Percentiles rank a stretch among this genome's conserved stretches.
phyloP scores from a whole-genome alignment of 2,113 vertebrate species.

The Anoplopoma fimbria region DNA sequence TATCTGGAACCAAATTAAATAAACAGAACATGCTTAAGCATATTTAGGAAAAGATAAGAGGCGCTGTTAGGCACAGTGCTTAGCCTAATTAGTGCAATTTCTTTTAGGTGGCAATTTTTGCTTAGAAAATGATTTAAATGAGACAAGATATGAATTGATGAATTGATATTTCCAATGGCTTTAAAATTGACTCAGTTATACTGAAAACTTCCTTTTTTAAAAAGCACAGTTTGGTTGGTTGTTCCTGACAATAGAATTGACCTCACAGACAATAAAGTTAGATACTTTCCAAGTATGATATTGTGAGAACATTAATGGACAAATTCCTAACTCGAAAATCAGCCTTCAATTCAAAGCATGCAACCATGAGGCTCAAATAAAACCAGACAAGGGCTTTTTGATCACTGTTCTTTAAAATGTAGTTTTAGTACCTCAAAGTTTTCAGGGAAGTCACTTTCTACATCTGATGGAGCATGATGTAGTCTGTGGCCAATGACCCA shows the following conservation, averaged over 20 bases:
- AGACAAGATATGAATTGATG: not conserved
- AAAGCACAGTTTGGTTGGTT: not conserved
- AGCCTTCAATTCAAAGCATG: not conserved
- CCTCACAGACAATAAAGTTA: not conserved
- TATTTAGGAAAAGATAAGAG: not conserved
- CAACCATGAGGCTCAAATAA: slow-evolving; percentile 4
- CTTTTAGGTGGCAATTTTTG: not conserved
- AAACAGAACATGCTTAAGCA: not conserved
- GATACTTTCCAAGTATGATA: not conserved
- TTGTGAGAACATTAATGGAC: slow-evolving; percentile 3
- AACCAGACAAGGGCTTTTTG: not conserved
- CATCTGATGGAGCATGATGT: slow-evolving; percentile 54
- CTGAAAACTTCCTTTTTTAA: not conserved
- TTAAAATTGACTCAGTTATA: not conserved
- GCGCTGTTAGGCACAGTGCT: not conserved
- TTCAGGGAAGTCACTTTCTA: slow-evolving; percentile 31
- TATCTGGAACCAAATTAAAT: slow-evolving; percentile 2
- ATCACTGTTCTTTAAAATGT: not conserved
- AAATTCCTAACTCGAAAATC: not conserved
- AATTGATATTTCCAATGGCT: not conserved
- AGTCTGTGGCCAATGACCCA: slow-evolving; percentile 64
- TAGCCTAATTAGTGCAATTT: not conserved
- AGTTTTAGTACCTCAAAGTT: slow-evolving; percentile 24
- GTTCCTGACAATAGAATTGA: not conserved
- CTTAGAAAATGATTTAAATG: not conserved